Evolutionary conservation across 2,113 vertebrate species (phyloP), one percentile per base, ranked within the genome.

Genomic region (Platysteira castanea): DNA sequence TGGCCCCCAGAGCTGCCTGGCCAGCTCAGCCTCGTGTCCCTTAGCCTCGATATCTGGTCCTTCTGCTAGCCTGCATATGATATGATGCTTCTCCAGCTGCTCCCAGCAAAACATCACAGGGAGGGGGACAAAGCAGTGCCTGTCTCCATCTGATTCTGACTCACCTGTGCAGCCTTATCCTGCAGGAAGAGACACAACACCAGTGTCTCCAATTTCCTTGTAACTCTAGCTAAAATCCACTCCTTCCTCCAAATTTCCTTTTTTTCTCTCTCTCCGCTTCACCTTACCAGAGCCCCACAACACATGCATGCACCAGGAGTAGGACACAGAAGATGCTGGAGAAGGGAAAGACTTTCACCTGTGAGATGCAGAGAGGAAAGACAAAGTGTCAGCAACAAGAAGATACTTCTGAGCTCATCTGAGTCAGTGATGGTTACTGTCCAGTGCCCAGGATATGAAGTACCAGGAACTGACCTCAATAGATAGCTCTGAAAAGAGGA

Each of bases 21-120:
- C 56, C 52, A 41, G 33, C 47, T 49, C 2, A 0, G 52, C 15
- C 47, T 21, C 2, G 0, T 1, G 3, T 16, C 53, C 42, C 33
- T 4, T 1, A 28, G 63, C 20, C 79, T 44, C 2, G 1, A 71
- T 1, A 6, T 3, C 23, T 3, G 4, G 26, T 19, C 10, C 56
- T 27, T 63, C 21, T 44, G 46, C 23, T 9, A 11, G 0, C 30
- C 56, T 35, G 33, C 30, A 11, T 1, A 0, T 0, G 2, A 11
- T 1, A 0, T 0, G 2, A 15, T 24, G 4, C 42, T 61, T 37
- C 63, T 67, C 13, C 67, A 17, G 42, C 65, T 69, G 63, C 26
- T 69, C n/a, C 57, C 0, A 1, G 31, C 13, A 56, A 79, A 26
- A 71, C 3, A 3, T 35, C 70, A 19, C 0, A 0, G 54, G 41